Evolutionary conservation across 1,140 invertebrate species (phyloP).

Genomic region (Dreissena polymorpha): DNA sequence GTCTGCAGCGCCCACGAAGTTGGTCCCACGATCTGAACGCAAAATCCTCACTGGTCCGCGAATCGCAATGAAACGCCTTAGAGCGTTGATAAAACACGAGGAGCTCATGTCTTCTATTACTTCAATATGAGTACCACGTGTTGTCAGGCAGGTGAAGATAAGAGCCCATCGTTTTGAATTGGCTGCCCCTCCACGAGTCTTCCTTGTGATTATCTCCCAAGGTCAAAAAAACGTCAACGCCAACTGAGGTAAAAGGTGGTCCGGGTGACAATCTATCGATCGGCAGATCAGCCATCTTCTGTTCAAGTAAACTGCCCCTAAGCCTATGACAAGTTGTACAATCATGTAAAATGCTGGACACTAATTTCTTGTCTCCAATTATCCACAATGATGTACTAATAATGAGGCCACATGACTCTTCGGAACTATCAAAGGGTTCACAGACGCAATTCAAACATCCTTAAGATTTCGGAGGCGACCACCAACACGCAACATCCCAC

Average conservation of each 20-base stretch:
- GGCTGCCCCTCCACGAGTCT: background rate
- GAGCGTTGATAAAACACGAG: constrained; percentile 55
- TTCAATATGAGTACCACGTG: constrained; percentile 47
- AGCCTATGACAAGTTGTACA: constrained; percentile 42
- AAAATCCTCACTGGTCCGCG: constrained; percentile 3
- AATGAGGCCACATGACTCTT: constrained; percentile 51
- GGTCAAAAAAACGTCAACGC: constrained; percentile 8
- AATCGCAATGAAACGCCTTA: constrained; percentile 12
- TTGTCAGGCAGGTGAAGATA: constrained; percentile 1
- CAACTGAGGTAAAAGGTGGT: constrained; percentile 7
- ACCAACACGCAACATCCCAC: constrained; percentile 11
- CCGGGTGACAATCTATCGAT: background rate
- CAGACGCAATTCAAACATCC: background rate
- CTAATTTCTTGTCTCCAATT: constrained; percentile 38
- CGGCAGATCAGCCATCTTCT: constrained; percentile 57
- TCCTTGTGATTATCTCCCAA: constrained; percentile 4
- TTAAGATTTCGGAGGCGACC: background rate
- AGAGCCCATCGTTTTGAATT: constrained; percentile 9
- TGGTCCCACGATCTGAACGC: constrained; percentile 50
- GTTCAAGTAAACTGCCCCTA: constrained; percentile 4
- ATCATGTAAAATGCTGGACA: constrained; percentile 52
- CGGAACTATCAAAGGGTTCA: constrained; percentile 61
- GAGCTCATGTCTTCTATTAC: constrained; percentile 52
- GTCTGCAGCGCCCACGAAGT: constrained; percentile 45
- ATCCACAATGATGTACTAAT: constrained; percentile 61